Percentiles rank a stretch among this genome's conserved stretches.
These are phyloP conservation scores for Drosophila littoralis DNA, from an alignment of 1,140 invertebrate genomes.

Conservation along the genomic window DNA sequence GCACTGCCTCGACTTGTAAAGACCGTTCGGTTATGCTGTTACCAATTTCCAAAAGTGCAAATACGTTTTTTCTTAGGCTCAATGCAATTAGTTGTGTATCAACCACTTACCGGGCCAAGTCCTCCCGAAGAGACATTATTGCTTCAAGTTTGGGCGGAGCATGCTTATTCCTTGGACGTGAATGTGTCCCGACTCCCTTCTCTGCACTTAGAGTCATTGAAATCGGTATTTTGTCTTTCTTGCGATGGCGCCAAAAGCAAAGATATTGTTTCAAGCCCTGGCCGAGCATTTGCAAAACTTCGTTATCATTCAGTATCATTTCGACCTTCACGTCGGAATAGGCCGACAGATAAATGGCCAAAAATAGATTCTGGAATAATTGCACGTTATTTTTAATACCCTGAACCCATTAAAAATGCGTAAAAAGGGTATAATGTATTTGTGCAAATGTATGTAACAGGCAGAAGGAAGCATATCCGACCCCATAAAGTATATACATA, in stretches of 20 bases:
- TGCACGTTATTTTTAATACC: too few relatives aligned
- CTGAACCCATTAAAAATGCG: too few relatives aligned
- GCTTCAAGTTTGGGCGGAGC: not conserved
- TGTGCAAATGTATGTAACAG: too few relatives aligned
- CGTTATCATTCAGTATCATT: conserved; percentile 1
- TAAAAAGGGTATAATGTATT: too few relatives aligned
- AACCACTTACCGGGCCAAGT: conserved; percentile 9
- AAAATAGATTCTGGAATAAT: conserved; percentile 9
- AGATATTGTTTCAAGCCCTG: not conserved
- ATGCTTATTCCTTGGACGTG: not conserved
- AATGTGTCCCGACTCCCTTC: not conserved
- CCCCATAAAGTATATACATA: too few relatives aligned
- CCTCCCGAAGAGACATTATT: not conserved
- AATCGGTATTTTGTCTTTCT: too few relatives aligned
- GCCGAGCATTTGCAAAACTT: not conserved
- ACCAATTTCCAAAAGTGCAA: too few relatives aligned
- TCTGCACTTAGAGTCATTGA: too few relatives aligned
- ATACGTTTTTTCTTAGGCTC: not conserved
- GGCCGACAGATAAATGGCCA: conserved; percentile 18
- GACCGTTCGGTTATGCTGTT: not conserved
- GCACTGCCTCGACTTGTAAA: not conserved
- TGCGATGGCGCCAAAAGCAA: not conserved
- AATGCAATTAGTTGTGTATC: not conserved
- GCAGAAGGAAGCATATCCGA: too few relatives aligned
- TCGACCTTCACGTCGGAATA: conserved; percentile 1